phyloP scores from a whole-genome alignment of 1,140 invertebrate genomes.

The Chrysoperla carnea region DNA sequence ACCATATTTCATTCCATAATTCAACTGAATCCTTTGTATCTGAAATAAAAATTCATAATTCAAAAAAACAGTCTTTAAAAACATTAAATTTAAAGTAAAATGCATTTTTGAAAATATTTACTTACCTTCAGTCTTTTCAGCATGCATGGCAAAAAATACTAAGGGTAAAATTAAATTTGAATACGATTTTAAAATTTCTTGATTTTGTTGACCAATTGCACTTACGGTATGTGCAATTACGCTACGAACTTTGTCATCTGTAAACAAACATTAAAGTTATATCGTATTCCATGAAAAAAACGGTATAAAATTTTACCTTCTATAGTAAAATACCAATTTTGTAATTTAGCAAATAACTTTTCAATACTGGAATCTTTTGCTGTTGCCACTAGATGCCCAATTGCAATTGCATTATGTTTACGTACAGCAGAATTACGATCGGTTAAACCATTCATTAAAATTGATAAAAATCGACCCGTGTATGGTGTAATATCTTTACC shows the following conservation, averaged over 20 bases:
- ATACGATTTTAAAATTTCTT: constrained; percentile 66
- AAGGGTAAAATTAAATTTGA: constrained; percentile 62
- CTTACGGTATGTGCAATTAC: constrained; percentile 64
- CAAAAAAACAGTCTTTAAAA: not conserved
- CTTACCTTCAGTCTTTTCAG: constrained; percentile 40
- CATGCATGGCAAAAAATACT: constrained; percentile 80
- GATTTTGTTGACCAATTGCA: constrained; percentile 64
- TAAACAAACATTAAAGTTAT: constrained; percentile 9
- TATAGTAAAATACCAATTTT: constrained; percentile 51
- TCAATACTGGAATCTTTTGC: constrained; percentile 78
- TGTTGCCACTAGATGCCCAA: constrained; percentile 70
- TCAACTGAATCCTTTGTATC: constrained; percentile 44
- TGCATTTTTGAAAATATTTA: not conserved
- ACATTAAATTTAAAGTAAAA: not conserved
- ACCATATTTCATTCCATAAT: constrained; percentile 79
- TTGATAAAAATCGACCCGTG: constrained; percentile 57
- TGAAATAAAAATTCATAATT: constrained; percentile 8
- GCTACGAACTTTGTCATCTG: constrained; percentile 49
- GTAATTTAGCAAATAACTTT: constrained; percentile 66
- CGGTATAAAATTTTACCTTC: constrained; percentile 10
- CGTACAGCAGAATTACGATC: constrained; percentile 69
- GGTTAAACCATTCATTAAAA: constrained; percentile 57
- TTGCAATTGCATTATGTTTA: constrained; percentile 63
- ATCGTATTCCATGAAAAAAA: not conserved
- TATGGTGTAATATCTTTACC: constrained; percentile 40